Evolutionary conservation across 2,113 vertebrate genomes (phyloP).

Genomic region (Daboia siamensis): DNA sequence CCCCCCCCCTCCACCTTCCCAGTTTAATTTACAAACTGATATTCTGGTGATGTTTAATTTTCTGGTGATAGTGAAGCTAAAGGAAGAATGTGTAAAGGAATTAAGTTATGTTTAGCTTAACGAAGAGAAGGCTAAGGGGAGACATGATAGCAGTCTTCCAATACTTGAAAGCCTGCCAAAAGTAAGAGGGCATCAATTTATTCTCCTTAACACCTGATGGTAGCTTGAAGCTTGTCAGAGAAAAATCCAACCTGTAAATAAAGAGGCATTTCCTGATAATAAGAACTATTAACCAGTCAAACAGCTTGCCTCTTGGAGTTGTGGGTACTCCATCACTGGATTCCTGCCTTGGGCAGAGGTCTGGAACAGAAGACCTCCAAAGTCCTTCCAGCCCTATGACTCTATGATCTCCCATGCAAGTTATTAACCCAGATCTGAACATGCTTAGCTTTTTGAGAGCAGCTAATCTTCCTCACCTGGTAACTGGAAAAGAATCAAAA

Average conservation of each 20-base stretch:
- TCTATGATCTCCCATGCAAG: background rate
- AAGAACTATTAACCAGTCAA: background rate
- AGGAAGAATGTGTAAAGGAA: background rate
- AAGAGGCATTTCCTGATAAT: background rate
- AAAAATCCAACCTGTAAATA: background rate
- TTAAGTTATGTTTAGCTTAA: background rate
- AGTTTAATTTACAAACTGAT: background rate
- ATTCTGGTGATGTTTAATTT: background rate
- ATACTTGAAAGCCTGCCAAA: background rate
- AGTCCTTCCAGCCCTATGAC: background rate
- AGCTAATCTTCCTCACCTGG: background rate
- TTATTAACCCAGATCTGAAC: background rate
- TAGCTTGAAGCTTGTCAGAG: background rate
- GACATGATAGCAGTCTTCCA: background rate
- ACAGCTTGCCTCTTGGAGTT: background rate
- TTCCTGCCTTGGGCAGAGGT: background rate
- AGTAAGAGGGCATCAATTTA: background rate
- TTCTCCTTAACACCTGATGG: background rate
- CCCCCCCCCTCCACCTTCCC: background rate
- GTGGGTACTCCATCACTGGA: background rate
- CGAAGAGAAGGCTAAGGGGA: background rate
- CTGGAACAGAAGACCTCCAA: background rate
- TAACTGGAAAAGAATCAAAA: background rate
- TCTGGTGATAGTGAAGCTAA: background rate
- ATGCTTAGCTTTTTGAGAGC: background rate